Base-by-base conservation (phyloP, 2,888 invertebrate species). In the Cordylochernes scorpioides region DNA sequence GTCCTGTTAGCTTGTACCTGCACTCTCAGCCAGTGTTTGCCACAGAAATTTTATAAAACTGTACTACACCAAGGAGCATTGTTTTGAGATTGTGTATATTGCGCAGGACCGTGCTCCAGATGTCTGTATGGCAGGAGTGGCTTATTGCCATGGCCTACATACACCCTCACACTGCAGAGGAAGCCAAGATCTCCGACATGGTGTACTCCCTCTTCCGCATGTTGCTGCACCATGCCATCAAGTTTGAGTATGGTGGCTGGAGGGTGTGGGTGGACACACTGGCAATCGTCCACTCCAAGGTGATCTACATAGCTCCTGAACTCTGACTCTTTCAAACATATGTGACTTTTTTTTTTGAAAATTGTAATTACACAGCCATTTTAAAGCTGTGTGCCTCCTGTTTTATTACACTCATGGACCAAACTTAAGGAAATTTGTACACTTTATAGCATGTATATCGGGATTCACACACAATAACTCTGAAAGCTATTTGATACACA, bases 81-180 rank as follows among this genome's bases (percentile, higher is more conserved):
- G n/a, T n/a, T n/a, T n/a, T n/a, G n/a, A n/a, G n/a, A n/a, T n/a
- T n/a, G n/a, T n/a, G n/a, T n/a, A n/a, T n/a, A n/a, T 8, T 29
- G 16, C 15, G 4, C 17, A 38, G 35, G 25, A 39, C 35, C n/a
- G 33, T 99, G 9, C 61, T 97, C 24, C 97, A 97, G 59, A 97
- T 99, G 97, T 94, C 94, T 0, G 97, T 99, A 1, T 99, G 97
- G 97, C 58, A 67, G 54, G 94, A 88, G 49, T 99, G 97, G 97
- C 62, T 99, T 8, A 94, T 97, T 44, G 88, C 91, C 4, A 72
- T 86, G 71, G 84, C 91, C 15, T 91, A 91, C 53, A 86, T 97
- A 40, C 91, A 88, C 54, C 94, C 94, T 0, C 75, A 78, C 53
- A 82, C 71, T 45, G 68, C 72, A 1, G 86, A 88, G 48, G 86